Evolutionary conservation across 2,113 vertebrate genomes (phyloP).

Genomic region (Ellobius talpinus): DNA sequence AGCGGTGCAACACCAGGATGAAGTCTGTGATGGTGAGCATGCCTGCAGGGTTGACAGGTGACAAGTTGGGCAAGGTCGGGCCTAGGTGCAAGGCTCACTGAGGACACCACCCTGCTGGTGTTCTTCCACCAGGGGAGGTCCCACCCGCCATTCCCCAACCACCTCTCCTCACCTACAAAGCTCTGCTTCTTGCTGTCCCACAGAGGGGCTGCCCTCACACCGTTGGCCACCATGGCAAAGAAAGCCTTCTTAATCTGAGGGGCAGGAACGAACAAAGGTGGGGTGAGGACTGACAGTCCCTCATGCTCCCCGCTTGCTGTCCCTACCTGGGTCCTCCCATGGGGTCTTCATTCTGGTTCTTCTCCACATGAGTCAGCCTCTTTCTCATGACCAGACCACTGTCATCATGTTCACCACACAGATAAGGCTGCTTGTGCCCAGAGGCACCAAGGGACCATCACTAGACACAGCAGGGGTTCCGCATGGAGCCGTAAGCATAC

Average conservation of each 20-base stretch:
- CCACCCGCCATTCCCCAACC: background rate
- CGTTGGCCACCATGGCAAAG: constrained; percentile 94
- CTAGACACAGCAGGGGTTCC: background rate
- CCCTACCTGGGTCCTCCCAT: background rate
- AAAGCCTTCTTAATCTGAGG: constrained; percentile 97
- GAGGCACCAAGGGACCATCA: background rate
- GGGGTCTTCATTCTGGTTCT: background rate
- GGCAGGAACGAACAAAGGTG: background rate
- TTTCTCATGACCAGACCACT: background rate
- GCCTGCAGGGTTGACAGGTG: constrained; percentile 82
- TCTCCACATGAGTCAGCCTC: background rate
- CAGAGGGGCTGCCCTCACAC: constrained; percentile 94
- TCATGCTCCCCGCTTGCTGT: background rate
- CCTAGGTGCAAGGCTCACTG: background rate
- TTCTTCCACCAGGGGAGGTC: background rate
- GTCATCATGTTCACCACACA: background rate
- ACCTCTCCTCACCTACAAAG: constrained; percentile 94
- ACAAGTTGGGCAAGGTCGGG: background rate
- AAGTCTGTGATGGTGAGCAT: constrained; percentile 99
- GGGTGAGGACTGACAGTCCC: fast-evolving
- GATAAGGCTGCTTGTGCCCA: background rate
- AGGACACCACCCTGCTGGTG: background rate
- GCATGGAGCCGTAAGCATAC: background rate
- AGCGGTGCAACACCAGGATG: constrained; percentile 97
- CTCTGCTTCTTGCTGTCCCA: constrained; percentile 96